phyloP scores from a whole-genome alignment of 2,888 invertebrate species.

The Rhyacophila evoluta region DNA sequence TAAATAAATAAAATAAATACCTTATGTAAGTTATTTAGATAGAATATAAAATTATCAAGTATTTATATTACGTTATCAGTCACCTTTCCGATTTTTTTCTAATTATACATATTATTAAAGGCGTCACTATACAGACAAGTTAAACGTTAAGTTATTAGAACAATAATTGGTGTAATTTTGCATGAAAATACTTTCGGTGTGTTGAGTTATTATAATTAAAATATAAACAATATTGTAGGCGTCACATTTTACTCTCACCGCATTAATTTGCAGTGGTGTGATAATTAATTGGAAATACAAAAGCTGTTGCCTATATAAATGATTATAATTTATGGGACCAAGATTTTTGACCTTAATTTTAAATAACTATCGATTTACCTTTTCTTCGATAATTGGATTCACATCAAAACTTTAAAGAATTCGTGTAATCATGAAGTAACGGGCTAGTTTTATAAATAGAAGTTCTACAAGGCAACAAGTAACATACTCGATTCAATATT shows the following conservation, averaged over 20 bases:
- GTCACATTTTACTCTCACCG: neutral
- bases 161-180: slow-evolving; percentile 24
- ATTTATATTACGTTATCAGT: neutral
- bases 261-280: neutral
- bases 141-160: slow-evolving; percentile 18
- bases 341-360: too few species aligned
- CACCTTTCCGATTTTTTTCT: neutral
- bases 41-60: neutral
- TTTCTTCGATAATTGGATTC: neutral
- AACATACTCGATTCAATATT: too few species aligned
- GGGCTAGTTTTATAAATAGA: too few species aligned
- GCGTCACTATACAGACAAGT: neutral
- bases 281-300: neutral
- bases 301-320: too few species aligned
- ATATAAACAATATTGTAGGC: slow-evolving; percentile 22
- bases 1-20: neutral
- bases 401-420: too few species aligned
- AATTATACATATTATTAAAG: neutral
- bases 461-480: too few species aligned
- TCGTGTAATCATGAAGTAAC: too few species aligned
- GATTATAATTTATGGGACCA: too few species aligned
- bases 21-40: neutral
- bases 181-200: neutral
- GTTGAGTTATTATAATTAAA: slow-evolving; percentile 22
- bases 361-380: neutral